These are phyloP conservation scores for Dermatemys mawii DNA, from an alignment of 2,113 vertebrate species.

Conservation along the genomic window DNA sequence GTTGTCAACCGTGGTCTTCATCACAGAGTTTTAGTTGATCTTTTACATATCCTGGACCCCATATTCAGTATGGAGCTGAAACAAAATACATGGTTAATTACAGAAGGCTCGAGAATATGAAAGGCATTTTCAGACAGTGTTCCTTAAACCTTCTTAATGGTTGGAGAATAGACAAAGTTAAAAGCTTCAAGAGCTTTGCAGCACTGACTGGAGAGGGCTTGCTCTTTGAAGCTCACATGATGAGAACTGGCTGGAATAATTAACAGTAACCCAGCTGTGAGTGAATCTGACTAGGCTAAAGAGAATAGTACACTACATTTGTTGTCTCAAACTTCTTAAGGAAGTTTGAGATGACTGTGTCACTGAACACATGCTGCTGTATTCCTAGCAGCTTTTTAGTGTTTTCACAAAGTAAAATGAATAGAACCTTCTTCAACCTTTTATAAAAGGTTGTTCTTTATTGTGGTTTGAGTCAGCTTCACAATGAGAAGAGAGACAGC, in stretches of 20 bases:
- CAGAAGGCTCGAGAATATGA: conserved; percentile 2
- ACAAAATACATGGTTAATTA: background rate
- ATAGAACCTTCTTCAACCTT: conserved; percentile 12
- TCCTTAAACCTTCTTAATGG: background rate
- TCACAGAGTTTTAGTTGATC: background rate
- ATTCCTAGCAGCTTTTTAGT: conserved; percentile 2
- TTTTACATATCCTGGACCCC: background rate
- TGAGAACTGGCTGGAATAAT: conserved; percentile 13
- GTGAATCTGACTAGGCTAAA: background rate
- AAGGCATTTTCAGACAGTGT: conserved; percentile 5
- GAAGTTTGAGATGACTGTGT: background rate
- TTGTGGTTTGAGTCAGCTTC: conserved; percentile 31
- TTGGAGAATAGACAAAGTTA: conserved; percentile 9
- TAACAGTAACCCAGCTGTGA: background rate
- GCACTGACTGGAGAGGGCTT: background rate
- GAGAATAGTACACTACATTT: background rate
- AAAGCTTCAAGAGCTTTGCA: conserved; percentile 10
- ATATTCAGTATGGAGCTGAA: background rate
- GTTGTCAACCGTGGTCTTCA: background rate
- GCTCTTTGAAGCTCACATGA: conserved; percentile 11
- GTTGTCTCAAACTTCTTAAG: background rate
- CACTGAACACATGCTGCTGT: conserved; percentile 8
- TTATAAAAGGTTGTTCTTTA: conserved; percentile 45
- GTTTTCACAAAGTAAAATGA: conserved; percentile 55
- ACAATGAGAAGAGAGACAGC: conserved; percentile 44